These are phyloP conservation scores for Drosophila pegasa DNA, from an alignment of 2,888 invertebrate genomes.

Conservation along the genomic window DNA sequence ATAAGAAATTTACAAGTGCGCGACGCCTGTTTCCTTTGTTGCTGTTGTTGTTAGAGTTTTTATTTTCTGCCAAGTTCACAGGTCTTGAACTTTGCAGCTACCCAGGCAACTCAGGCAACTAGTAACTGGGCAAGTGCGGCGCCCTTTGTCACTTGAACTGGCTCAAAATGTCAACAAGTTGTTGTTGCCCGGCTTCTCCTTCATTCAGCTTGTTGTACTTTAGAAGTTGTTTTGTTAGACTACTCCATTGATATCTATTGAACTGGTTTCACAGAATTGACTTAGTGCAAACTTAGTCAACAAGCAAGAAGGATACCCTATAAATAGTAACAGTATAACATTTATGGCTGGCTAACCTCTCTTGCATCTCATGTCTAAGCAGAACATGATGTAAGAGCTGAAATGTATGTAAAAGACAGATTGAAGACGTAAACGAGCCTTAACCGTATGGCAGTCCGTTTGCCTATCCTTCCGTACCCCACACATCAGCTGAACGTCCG, in stretches of 20 bases:
- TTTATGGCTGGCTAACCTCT: too few species aligned
- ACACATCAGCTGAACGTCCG: neutral
- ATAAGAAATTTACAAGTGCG: conserved; percentile 72
- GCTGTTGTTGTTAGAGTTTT: neutral
- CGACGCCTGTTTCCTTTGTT: conserved; percentile 14
- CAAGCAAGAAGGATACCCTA: neutral
- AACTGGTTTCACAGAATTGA: neutral
- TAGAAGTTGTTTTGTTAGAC: conserved; percentile 13
- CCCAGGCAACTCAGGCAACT: conserved; percentile 27
- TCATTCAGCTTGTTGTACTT: neutral
- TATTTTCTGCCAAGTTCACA: conserved; percentile 33
- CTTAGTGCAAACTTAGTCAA: neutral
- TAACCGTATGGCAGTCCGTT: neutral
- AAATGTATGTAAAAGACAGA: too few species aligned
- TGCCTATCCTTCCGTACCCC: neutral
- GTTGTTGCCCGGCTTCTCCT: neutral
- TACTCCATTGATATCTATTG: neutral
- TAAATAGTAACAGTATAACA: neutral
- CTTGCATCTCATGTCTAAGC: too few species aligned
- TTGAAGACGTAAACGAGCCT: too few species aligned
- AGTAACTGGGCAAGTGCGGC: conserved; percentile 16
- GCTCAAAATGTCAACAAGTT: conserved; percentile 30
- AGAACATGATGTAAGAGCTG: too few species aligned
- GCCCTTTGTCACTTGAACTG: conserved; percentile 36
- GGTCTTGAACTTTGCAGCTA: conserved; percentile 49